A percentile compares a stretch with the other conserved stretches of the same genome.
Conservation (phyloP, 2,113 vertebrate genomes). For the Aldabrachelys gigantea region DNA sequence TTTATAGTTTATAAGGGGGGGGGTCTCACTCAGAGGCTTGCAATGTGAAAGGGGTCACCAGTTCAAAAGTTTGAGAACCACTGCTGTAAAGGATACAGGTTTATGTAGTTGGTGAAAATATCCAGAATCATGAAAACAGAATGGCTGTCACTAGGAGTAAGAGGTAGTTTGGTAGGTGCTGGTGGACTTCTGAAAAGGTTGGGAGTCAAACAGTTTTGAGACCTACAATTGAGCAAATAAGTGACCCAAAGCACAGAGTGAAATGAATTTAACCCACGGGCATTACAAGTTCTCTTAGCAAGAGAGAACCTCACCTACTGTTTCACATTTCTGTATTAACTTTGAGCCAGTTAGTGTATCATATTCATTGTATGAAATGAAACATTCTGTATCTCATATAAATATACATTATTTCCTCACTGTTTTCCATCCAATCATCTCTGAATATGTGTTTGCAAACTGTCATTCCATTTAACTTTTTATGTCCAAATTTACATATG, state of each 20-base stretch:
- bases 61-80: too few species aligned
- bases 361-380: background rate
- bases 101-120: background rate
- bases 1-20: too few species aligned
- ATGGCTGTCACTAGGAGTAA: background rate
- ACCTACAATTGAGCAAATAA: background rate
- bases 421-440: background rate
- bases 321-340: background rate
- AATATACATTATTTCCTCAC: background rate
- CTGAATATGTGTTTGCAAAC: background rate
- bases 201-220: background rate
- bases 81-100: background rate
- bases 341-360: background rate
- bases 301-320: accelerated
- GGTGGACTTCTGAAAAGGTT: background rate
- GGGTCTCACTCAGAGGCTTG: too few species aligned
- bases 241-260: background rate
- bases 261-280: background rate
- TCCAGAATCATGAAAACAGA: background rate
- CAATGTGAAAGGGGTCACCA: too few species aligned
- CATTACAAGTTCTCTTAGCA: background rate
- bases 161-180: background rate
- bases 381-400: background rate
- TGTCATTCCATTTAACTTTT: background rate
- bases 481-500: background rate